Base-by-base conservation (phyloP, 2,113 vertebrate species). In the Craseonycteris thonglongyai region DNA sequence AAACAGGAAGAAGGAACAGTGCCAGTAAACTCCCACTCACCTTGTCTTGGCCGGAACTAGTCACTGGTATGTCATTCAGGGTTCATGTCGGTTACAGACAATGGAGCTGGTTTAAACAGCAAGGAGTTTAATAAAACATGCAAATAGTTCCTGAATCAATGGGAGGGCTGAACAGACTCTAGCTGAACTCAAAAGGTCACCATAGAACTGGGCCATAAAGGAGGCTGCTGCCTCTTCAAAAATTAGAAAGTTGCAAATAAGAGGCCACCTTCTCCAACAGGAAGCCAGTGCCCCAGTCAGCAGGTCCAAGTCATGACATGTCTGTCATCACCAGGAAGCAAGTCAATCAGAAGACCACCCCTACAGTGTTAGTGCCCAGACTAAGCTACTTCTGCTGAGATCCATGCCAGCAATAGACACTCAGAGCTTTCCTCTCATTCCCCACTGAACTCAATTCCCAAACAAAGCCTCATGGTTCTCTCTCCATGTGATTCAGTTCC, bases 341-440 rank as follows among this genome's bases (percentile, higher is more conserved):
- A 19, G 18, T 63, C 14, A 0, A 0, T 63, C 72, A 84, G 58
- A 84, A 80, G 72, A 38, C 24, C 24, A 26, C 15, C 9, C 42
- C 33, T 6, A 9, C 14, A 38, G 35, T 0, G 7, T 28, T 1
- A 12, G 21, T 11, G 40, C n/a, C 15, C 16, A 38, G 47, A 22
- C 7, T 10, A 4, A 18, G 6, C 11, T 26, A 18, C 3, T 3
- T 38, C 30, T 72, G 40, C 61, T 1, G 8, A 74, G 49, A 30
- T 7, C 16, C 4, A 8, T 6, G 26, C n/a, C 42, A 16, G 26
- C 51, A 56, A 56, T 18, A 56, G 16, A 65, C 5, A 33, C n/a
- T 15, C 30, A 5, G 30, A 3, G n/a, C 28, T 13, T 42, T 38
- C 56, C 26, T n/a, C 22, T 47, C 9, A 1, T 38, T 56, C 21